Conservation (phyloP, 2,888 invertebrate genomes). For the Leptinotarsa peninsularis region DNA sequence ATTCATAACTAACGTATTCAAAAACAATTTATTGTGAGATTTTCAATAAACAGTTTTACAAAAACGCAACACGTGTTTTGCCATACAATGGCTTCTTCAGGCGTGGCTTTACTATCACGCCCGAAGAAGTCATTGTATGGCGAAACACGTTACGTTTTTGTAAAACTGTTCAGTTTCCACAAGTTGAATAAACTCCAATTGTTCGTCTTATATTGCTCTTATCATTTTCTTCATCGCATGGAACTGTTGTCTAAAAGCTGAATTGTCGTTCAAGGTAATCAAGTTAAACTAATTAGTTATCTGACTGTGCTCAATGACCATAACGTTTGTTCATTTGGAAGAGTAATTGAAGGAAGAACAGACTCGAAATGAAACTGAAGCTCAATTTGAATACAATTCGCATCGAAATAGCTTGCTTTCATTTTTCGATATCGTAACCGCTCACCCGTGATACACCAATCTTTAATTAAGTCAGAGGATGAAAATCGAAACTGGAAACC, state of each 20-base stretch:
- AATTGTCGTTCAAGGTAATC: neutral
- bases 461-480: slow-evolving; percentile 15
- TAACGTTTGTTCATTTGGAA: neutral
- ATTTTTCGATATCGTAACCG: slow-evolving; percentile 4
- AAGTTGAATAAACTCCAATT: too few relatives aligned
- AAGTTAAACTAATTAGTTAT: neutral
- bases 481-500: slow-evolving; percentile 20
- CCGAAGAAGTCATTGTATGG: too few relatives aligned
- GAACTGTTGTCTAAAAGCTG: too few relatives aligned
- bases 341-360: neutral
- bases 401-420: neutral
- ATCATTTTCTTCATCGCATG: neutral
- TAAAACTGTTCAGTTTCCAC: too few relatives aligned
- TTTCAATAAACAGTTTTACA: too few relatives aligned
- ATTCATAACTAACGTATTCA: too few relatives aligned
- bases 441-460: slow-evolving; percentile 5
- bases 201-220: neutral
- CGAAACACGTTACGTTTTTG: too few relatives aligned
- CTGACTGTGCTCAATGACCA: neutral
- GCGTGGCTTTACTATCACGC: too few relatives aligned
- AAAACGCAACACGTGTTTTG: too few relatives aligned
- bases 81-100: too few relatives aligned
- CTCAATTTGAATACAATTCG: neutral
- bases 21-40: too few relatives aligned
- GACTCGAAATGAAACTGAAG: neutral